Evolutionary conservation across 2,888 invertebrate species (phyloP), one percentile per base, ranked within the genome.

Genomic region (Deilephila porcellus): DNA sequence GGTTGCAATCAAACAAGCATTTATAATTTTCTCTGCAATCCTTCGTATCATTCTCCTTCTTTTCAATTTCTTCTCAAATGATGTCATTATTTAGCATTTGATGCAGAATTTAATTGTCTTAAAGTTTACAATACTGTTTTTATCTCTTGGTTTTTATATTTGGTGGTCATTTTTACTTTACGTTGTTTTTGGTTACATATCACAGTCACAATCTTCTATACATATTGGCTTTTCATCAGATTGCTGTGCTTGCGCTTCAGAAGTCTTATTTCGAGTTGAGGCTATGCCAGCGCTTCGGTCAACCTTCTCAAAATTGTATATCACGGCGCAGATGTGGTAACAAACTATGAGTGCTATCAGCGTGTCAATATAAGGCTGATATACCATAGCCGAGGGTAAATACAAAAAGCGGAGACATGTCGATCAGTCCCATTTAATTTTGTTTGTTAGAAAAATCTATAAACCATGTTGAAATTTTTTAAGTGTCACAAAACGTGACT

Each of bases 1-100:
- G 0, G 91, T 90, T 2, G 88, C 84, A 3, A 91, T 74, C 8
- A 93, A 76, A 73, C 89, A 88, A 14, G 82, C 83, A 75, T 89
- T 88, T 70, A 92, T 79, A 19, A 89, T 64, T 75, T 83, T 87
- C 77, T 91, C 89, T 14, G 86, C 79, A 59, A 91, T 76, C 60
- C 80, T 89, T 19, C 86, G 83, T 19, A 92, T 71, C 77, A 81
- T 77, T 72, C 81, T 83, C 70, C 74, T 83, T 73, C 86, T 84
- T 74, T 77, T 83, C 11, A 85, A 73, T 74, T 85, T 90, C 77
- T 86, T 91, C 74, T 87, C 85, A 3, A 81, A 45, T 34, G 77
- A 83, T 29, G 85, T 85, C 90, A 90, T 91, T 60, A 70, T 83
- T 60, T 67, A 25, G 20, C 17, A 11, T 11, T n/a, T 6, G n/a